Conservation (phyloP, 1,140 invertebrate genomes). For the Coptotermes formosanus region DNA sequence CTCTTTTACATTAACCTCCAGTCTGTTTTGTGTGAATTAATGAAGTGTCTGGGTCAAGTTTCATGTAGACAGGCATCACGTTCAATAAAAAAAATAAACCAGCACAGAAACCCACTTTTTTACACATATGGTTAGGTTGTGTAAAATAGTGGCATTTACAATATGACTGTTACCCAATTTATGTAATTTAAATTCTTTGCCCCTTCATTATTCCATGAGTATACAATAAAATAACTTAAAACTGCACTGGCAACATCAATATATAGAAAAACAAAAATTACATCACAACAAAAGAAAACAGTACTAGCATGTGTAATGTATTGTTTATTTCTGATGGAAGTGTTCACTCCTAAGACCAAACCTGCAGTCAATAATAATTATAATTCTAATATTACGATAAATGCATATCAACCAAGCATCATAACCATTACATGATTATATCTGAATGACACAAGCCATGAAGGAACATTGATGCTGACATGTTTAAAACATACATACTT, state of each 20-base stretch:
- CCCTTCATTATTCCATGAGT: not conserved
- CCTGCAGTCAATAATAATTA: not conserved
- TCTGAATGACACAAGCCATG: not conserved
- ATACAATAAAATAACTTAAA: not conserved
- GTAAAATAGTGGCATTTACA: not conserved
- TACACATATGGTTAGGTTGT: not conserved
- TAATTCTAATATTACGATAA: not conserved
- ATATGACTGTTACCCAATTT: not conserved
- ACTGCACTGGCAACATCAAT: not conserved
- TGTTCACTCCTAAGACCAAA: not conserved
- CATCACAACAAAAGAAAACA: not conserved
- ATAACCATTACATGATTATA: slow-evolving; percentile 10
- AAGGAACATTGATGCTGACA: not conserved
- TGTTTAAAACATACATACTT: not conserved
- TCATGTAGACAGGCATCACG: not conserved
- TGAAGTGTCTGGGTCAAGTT: not conserved
- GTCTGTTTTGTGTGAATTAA: not conserved
- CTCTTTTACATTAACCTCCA: not conserved
- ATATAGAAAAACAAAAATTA: not conserved
- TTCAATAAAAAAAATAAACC: not conserved
- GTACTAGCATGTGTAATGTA: not conserved
- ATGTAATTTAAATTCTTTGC: not conserved
- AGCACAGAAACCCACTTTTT: not conserved
- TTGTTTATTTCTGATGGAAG: not conserved
- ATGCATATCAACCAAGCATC: not conserved